Evolutionary conservation across 2,888 invertebrate genomes (phyloP).

Genomic region (Leucoptera coffeella): DNA sequence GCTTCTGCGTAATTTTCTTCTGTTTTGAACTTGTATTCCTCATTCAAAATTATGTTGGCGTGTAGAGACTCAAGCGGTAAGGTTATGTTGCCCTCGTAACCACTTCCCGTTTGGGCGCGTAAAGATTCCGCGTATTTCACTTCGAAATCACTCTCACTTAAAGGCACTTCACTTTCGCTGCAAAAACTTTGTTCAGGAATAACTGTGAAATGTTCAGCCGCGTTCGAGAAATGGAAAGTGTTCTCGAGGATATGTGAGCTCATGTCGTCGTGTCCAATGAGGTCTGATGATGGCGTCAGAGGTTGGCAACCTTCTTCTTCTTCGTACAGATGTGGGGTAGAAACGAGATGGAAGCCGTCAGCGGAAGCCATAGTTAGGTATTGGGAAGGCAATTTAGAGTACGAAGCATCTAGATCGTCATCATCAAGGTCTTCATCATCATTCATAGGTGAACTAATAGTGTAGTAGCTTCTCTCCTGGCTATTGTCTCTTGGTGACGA

Average conservation of each 20-base stretch:
- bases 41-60: constrained; percentile 23
- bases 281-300: constrained; percentile 41
- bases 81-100: constrained; percentile 15
- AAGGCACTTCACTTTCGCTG: constrained; percentile 31
- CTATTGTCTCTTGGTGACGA: constrained; percentile 46
- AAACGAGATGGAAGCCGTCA: constrained; percentile 59
- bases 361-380: constrained; percentile 55
- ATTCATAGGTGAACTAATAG: constrained; percentile 32
- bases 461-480: constrained; percentile 43
- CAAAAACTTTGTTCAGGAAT: constrained; percentile 37
- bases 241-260: constrained; percentile 40
- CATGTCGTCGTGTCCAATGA: constrained; percentile 42
- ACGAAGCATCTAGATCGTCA: constrained; percentile 33
- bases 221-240: constrained; percentile 43
- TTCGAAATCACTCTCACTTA: constrained; percentile 32
- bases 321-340: constrained; percentile 51
- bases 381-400: constrained; percentile 45
- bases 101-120: constrained; percentile 21
- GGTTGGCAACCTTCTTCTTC: constrained; percentile 59
- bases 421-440: constrained; percentile 42
- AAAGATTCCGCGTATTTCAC: constrained; percentile 41
- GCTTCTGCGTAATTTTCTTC: constrained; percentile 28
- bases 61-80: constrained; percentile 22
- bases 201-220: constrained; percentile 46
- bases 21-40: constrained; percentile 26